Base-by-base conservation (phyloP, 2,113 vertebrate genomes). In the Xiphorhynchus elegans region DNA sequence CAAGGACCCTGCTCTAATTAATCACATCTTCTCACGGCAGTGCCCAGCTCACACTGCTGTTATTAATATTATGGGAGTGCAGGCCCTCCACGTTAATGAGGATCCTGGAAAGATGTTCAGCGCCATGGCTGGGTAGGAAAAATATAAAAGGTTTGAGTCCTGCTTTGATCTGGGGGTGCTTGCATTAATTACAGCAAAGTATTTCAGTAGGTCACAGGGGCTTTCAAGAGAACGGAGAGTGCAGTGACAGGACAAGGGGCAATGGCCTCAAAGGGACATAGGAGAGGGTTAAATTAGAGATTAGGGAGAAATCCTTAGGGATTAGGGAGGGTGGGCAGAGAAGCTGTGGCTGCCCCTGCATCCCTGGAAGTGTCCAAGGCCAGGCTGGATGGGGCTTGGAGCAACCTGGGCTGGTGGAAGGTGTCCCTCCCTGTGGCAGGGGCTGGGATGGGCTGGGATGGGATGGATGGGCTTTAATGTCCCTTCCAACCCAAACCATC, bases 1-100 rank as follows among this genome's bases (percentile, higher is more conserved):
- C 31, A 16, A 66, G 17, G 73, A 31, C 24, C 26, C 62, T 23
- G 25, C 17, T 81, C 77, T 87, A 79, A 88, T 85, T 80, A 89
- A 89, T 82, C 28, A 49, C 56, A 69, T 37, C 67, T 47, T 40
- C 37, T 76, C 4, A 1, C 50, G 70, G 69, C 56, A 59, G 50
- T 2, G 2, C 40, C 77, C 69, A 46, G 19, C 55, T 83, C 0
- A 0, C 59, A n/a, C 6, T 18, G 68, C 31, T 37, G 2, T 67
- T 62, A 39, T 75, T 77, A 60, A 69, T 55, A 59, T 63, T 70
- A 59, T 1, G 59, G 74, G 84, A 70, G n/a, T 15, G 26, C 49
- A 76, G 70, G 73, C 47, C 33, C 37, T 84, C 74, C 44, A 33
- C 3, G 0, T 20, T 89, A 93, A 90, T 14, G 72, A 90, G 47